Base-by-base conservation (phyloP, 53 echinoderm and acorn worm genomes). In the Echinarachnius parma region DNA sequence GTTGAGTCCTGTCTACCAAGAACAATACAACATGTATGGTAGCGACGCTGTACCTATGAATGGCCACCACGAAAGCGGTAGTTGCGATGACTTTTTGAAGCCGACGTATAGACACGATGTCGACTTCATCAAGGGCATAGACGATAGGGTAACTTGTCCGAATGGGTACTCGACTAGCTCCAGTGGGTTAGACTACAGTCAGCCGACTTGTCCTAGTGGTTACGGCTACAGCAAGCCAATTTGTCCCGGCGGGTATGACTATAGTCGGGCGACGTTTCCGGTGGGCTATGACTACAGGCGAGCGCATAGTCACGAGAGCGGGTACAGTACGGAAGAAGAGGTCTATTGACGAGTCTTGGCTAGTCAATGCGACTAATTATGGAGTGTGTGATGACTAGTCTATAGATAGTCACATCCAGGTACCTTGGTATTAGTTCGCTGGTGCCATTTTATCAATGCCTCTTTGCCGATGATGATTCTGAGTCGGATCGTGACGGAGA, bases 251-350 rank as follows among this genome's bases (percentile, higher is more conserved):
- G n/a, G n/a, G n/a, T n/a, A n/a, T n/a, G n/a, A n/a, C n/a, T n/a
- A n/a, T n/a, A n/a, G n/a, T n/a, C n/a, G n/a, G n/a, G n/a, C n/a
- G n/a, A n/a, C n/a, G n/a, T n/a, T n/a, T n/a, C n/a, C n/a, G n/a
- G n/a, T n/a, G n/a, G 66, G 8, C 16, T 37, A 56, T 9, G 42
- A 42, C 3, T 81, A 69, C 18, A 77, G 56, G 15, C 72, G 89
- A 14, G 77, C 65, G 18, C 34, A 77, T 46, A 84, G 84, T n/a
- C 78, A 65, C 26, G 85, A 85, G 34, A 85, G 85, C 46, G 85
- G 85, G 0, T 89, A 89, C 57, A 75, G 34, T 5, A 89, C 84
- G 39, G 85, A 84, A 4, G 75, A 72, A 13, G 89, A 89, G 3
- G 74, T 56, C 32, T 72, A 72, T 36, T 72, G 74, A 72, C 57